Evolutionary conservation across 2,888 invertebrate genomes (phyloP).

Genomic region (Scelioninae gen. 1): DNA sequence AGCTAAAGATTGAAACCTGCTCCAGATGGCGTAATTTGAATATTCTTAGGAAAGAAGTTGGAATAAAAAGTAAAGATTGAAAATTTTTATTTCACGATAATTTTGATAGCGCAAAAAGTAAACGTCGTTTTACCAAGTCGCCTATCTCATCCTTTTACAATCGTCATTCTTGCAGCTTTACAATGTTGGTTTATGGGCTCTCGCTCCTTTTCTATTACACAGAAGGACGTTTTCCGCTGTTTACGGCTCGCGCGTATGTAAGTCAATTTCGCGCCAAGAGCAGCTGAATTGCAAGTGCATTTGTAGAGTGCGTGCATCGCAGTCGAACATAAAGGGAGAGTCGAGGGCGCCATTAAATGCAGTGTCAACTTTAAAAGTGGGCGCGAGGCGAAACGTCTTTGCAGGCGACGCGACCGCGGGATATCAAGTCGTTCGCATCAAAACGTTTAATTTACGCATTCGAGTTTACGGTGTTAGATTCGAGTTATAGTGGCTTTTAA

Average conservation of each 20-base stretch:
- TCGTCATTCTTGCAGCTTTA: slow-evolving; percentile 76
- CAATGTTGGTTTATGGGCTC: slow-evolving; percentile 77
- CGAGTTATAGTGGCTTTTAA: slow-evolving; percentile 23
- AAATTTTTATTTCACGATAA: slow-evolving; percentile 39
- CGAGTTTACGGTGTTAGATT: slow-evolving; percentile 26
- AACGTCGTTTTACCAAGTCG: slow-evolving; percentile 13
- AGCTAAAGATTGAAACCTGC: too few relatives aligned
- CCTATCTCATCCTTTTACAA: slow-evolving; percentile 73
- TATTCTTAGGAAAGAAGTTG: too few relatives aligned
- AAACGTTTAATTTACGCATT: slow-evolving; percentile 35
- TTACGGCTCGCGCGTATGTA: slow-evolving; percentile 66
- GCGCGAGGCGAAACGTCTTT: not conserved
- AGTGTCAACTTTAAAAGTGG: slow-evolving; percentile 55
- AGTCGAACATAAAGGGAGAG: slow-evolving; percentile 10
- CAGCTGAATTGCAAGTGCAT: slow-evolving; percentile 54
- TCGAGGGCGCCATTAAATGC: slow-evolving; percentile 47
- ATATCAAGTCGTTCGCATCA: slow-evolving; percentile 38
- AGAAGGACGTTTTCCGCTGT: slow-evolving; percentile 53
- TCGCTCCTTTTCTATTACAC: slow-evolving; percentile 58
- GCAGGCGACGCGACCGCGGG: not conserved
- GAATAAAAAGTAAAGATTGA: not conserved
- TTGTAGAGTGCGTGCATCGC: slow-evolving; percentile 44
- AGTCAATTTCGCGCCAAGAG: slow-evolving; percentile 63
- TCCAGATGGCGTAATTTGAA: too few relatives aligned
- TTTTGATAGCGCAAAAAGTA: slow-evolving; percentile 48